Base-by-base conservation (phyloP, 2,888 invertebrate genomes). In the Chouioia cunea region DNA sequence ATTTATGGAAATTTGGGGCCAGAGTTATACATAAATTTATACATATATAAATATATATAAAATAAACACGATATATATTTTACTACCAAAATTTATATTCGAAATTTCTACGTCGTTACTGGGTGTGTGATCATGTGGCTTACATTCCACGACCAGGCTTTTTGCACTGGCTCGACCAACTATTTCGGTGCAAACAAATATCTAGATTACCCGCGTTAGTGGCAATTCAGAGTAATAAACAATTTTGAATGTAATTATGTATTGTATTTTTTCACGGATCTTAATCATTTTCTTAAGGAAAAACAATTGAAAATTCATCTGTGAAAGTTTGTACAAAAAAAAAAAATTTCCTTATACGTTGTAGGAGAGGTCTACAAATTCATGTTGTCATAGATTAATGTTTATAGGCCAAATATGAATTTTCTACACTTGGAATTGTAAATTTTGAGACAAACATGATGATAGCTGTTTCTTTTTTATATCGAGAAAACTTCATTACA, bases 61-160 rank as follows among this genome's bases (percentile, higher is more conserved):
- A 76, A 79, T 70, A 80, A 78, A 80, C 79, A 82, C 56, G 70
- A 36, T 57, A 73, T 82, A 83, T 84, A 81, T 83, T 85, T 84
- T 83, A 84, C 78, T 83, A 84, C 81, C 81, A 82, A 85, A 84
- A 85, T 84, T 84, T 84, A 84, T 84, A 85, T 81, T 83, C 81
- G 78, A 85, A 84, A 84, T 84, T 85, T 84, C 80, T 83, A 83
- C 78, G 79, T 83, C 79, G 81, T 82, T 82, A 80, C 78, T 79
- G 79, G 77, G 77, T 80, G 79, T 79, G 79, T 80, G 80, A 70
- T 72, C 58, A 58, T 82, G 83, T 83, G 82, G 82, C 79, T 83
- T 81, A 85, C 83, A 85, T 85, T 85, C 84, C 83, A 82, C 83
- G 80, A 80, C 78, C 77, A 77, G 77, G 75, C 75, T 74, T 50